Evolutionary conservation across 2,797 vertebrate genomes (phyloP).

Genomic region (Glossophaga mutica): DNA sequence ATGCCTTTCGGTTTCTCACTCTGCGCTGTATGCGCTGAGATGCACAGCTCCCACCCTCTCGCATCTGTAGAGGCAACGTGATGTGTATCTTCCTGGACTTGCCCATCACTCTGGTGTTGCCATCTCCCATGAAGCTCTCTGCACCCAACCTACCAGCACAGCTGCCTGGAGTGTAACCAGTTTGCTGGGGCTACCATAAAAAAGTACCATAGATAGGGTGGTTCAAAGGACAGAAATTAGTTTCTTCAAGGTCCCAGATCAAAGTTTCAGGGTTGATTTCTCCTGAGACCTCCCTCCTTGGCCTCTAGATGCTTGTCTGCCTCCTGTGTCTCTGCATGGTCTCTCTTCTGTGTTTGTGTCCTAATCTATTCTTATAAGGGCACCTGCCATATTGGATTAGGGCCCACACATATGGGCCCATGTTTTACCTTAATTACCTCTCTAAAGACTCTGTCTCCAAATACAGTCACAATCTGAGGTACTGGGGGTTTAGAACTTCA

Average conservation of each 20-base stretch:
- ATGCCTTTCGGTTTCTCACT: not conserved
- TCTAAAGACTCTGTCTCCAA: not conserved
- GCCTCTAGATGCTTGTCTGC: not conserved
- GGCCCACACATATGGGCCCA: not conserved
- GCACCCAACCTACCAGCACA: not conserved
- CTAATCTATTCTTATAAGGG: not conserved
- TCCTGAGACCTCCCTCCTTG: not conserved
- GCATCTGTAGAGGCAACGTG: accelerated
- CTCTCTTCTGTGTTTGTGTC: not conserved
- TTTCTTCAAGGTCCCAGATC: not conserved
- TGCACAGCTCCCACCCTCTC: accelerated
- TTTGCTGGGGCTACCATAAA: not conserved
- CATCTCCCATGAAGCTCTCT: not conserved
- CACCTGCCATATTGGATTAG: not conserved
- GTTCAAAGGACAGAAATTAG: not conserved
- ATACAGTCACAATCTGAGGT: not conserved
- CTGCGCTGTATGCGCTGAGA: not conserved
- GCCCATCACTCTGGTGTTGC: accelerated
- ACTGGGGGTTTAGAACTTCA: not conserved
- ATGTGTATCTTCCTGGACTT: accelerated
- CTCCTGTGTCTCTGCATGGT: not conserved
- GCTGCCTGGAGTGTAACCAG: not conserved
- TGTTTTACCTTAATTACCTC: not conserved
- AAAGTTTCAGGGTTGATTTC: not conserved
- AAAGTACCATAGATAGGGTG: not conserved